These are phyloP conservation scores for Catharus fuscescens DNA, from an alignment of 2,113 vertebrate species.

Conservation along the genomic window DNA sequence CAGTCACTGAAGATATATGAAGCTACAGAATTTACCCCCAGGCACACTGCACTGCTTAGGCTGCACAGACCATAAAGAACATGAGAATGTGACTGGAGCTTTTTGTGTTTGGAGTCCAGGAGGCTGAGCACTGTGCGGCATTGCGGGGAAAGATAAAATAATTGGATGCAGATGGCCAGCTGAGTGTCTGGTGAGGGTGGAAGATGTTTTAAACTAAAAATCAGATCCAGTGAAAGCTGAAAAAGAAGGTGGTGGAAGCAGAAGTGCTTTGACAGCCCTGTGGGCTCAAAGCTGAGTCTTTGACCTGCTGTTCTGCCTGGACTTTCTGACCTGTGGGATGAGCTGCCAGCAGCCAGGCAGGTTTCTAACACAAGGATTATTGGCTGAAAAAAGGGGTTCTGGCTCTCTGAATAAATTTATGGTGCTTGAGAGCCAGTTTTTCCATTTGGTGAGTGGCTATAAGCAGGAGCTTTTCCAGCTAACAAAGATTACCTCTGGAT, in stretches of 20 bases:
- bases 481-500: background rate
- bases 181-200: background rate
- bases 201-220: background rate
- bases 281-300: background rate
- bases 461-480: conserved; percentile 17
- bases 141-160: conserved; percentile 14
- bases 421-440: background rate
- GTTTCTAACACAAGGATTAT: background rate
- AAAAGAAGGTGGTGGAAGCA: background rate
- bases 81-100: conserved; percentile 27
- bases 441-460: background rate
- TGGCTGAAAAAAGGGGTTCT: background rate
- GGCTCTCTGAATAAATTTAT: background rate
- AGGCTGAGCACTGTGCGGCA: background rate
- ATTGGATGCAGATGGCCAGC: conserved; percentile 33
- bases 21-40: background rate
- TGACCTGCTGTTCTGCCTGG: background rate
- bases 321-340: background rate
- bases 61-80: conserved; percentile 38
- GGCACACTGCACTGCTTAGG: background rate
- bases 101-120: background rate
- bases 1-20: conserved; percentile 20
- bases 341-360: background rate
- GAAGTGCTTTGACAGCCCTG: background rate
- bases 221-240: background rate